Evolutionary conservation across 2,113 vertebrate genomes (phyloP).

Genomic region (Chitala chitala): DNA sequence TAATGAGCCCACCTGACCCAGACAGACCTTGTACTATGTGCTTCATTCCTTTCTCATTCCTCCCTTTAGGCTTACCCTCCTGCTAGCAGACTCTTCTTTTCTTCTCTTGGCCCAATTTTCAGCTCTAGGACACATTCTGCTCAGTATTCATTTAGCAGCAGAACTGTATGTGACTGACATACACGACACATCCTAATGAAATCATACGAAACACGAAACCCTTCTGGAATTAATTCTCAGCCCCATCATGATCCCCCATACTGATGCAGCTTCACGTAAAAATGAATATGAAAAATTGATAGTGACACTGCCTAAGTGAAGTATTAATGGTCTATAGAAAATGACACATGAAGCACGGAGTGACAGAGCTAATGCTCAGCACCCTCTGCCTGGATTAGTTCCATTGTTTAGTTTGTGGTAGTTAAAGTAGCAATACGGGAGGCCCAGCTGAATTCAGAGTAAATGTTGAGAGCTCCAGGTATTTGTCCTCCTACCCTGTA

Average conservation of each 20-base stretch:
- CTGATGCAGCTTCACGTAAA: constrained; percentile 24
- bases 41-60: background rate
- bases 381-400: background rate
- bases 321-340: constrained; percentile 33
- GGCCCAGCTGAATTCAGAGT: background rate
- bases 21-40: background rate
- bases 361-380: background rate
- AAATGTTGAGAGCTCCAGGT: background rate
- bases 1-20: background rate
- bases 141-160: constrained; percentile 29
- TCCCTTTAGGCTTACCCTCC: too few species aligned
- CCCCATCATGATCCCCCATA: constrained; percentile 7
- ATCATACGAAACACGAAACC: constrained; percentile 34
- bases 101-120: background rate
- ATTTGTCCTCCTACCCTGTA: background rate
- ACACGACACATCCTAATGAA: constrained; percentile 35
- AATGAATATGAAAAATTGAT: constrained; percentile 38
- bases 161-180: constrained; percentile 22
- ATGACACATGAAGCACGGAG: background rate
- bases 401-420: background rate
- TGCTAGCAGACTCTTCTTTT: background rate
- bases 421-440: background rate
- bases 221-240: constrained; percentile 33
- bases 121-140: constrained; percentile 12
- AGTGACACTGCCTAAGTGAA: constrained; percentile 35